Base-by-base conservation (phyloP, 1,140 invertebrate genomes). In the Bombus fervidus region DNA sequence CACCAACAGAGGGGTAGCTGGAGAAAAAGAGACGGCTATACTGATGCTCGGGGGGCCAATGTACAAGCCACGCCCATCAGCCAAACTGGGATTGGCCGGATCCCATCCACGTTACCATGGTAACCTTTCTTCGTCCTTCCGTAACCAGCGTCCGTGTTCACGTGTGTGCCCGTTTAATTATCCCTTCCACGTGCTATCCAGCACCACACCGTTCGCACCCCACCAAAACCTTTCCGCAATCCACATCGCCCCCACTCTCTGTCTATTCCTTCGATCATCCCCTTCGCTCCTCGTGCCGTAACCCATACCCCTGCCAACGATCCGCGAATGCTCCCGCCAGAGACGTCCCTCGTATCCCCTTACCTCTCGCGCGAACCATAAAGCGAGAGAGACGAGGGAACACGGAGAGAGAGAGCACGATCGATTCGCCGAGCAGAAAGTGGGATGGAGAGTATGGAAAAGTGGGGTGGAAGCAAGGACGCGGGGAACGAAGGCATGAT, bases 121-220 rank as follows among this genome's bases (percentile, higher is more conserved):
- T 82, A 88, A 95, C 94, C 91, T 93, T 94, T 93, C 93, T 94
- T 93, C 92, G 88, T 85, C 93, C 91, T 91, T 92, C 92, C 86
- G 87, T 90, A 84, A 86, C 69, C 86, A 83, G 84, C 75, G 78
- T 86, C 81, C 84, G 85, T 81, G 85, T 75, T 66, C 83, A 73
- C 86, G 81, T 86, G 90, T 91, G 93, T 92, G 93, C 91, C 91
- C 87, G 93, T 93, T 92, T 94, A 94, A 94, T 95, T 95, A 94
- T 93, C 95, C 94, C 94, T 91, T 90, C 95, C 90, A 69, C 43
- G 80, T 66, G 75, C 13, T 39, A 69, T 75, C 69, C 79, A 41
- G 75, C 64, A 66, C 68, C 81, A 66, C 64, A 47, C 53, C 78
- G 88, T 77, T 59, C 43, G 47, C 75, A 75, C 79, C 83, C 86